A percentile compares a stretch with the other conserved stretches of the same genome.
Conservation (phyloP, 1,140 invertebrate genomes). For the Asobara japonica region DNA sequence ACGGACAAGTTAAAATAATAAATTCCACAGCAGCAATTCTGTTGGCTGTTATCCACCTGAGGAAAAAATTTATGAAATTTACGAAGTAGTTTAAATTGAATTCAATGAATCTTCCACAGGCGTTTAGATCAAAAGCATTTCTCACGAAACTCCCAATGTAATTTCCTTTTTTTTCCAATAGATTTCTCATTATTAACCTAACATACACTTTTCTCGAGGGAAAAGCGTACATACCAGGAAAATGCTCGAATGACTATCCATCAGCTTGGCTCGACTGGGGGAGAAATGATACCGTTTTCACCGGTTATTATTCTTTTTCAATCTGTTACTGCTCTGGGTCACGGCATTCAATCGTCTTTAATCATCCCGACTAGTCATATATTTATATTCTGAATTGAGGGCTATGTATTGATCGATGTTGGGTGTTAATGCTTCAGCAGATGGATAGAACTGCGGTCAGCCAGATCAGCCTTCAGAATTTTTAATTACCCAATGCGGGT, state of each 20-base stretch:
- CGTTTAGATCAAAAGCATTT: too few species aligned
- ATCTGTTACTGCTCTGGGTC: neutral
- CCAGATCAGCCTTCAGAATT: too few species aligned
- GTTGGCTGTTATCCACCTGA: too few species aligned
- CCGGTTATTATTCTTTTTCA: neutral
- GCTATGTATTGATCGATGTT: neutral
- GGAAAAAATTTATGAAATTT: too few species aligned
- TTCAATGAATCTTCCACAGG: too few species aligned
- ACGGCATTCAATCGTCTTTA: constrained; percentile 5
- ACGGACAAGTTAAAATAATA: too few species aligned
- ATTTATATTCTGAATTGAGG: neutral
- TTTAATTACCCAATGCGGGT: too few species aligned
- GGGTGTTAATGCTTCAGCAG: neutral
- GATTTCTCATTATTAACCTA: too few species aligned
- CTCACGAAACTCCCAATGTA: neutral
- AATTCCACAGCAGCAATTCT: too few species aligned
- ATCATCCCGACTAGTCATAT: neutral
- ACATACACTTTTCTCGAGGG: neutral
- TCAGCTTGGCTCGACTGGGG: neutral
- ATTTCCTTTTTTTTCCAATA: neutral
- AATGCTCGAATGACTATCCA: neutral
- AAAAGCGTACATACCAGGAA: neutral
- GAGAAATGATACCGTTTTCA: neutral
- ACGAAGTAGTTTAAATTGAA: too few species aligned
- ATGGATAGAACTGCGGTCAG: too few species aligned